Percentiles rank a stretch among this genome's conserved stretches.
Evolutionary conservation across 2,888 invertebrate genomes (phyloP).

Genomic region (Trissolcus japonicus): DNA sequence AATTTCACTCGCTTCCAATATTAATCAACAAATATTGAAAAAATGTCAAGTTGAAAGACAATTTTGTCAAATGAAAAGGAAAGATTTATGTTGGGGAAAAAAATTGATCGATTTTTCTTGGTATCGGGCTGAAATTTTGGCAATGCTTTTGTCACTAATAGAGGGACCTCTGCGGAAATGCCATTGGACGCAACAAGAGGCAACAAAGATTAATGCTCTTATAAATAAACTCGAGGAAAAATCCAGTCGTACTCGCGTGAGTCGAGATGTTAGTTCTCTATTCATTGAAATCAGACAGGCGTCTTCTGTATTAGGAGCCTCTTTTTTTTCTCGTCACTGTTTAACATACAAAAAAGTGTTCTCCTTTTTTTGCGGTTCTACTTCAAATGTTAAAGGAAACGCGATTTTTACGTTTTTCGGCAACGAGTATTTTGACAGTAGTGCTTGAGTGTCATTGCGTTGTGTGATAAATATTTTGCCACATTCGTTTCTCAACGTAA

Average conservation of each 20-base stretch:
- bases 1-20: background rate
- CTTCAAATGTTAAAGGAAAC: no score
- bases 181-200: constrained; percentile 63
- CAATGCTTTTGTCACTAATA: constrained; percentile 40
- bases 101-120: constrained; percentile 6
- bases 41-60: background rate
- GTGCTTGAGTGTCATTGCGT: no score
- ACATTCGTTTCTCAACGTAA: background rate
- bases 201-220: constrained; percentile 68
- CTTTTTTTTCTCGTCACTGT: background rate
- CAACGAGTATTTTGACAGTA: no score
- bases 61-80: background rate
- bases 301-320: constrained; percentile 13
- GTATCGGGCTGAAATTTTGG: constrained; percentile 14
- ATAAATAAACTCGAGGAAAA: constrained; percentile 70
- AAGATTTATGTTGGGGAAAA: background rate
- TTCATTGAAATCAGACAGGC: constrained; percentile 46
- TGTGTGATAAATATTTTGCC: background rate
- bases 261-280: constrained; percentile 27
- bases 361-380: background rate
- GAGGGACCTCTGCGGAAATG: constrained; percentile 60
- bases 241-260: constrained; percentile 58
- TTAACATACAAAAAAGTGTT: no score
- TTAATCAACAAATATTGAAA: background rate
- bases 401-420: no score